These are phyloP conservation scores for Dynastes grantii DNA, from an alignment of 2,888 invertebrate species.

Conservation along the genomic window DNA sequence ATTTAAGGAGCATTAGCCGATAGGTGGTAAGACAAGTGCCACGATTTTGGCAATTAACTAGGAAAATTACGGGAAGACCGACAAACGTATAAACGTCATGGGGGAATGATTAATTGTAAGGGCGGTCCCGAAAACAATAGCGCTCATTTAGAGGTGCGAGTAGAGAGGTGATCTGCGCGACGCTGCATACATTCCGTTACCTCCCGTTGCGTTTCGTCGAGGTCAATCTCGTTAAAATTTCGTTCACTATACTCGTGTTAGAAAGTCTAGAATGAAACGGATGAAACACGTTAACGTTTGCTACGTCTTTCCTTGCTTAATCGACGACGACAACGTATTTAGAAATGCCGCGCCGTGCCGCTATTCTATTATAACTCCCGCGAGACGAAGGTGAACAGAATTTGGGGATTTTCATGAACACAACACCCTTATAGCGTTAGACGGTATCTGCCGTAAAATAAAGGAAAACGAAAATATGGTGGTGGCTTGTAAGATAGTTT, in stretches of 20 bases:
- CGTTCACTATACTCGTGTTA: constrained; percentile 51
- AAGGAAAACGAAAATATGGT: too few relatives aligned
- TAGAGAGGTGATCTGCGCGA: constrained; percentile 8
- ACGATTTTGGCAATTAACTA: constrained; percentile 41
- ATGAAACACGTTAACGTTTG: constrained; percentile 16
- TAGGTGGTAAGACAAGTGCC: constrained; percentile 22
- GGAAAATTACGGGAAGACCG: constrained; percentile 41
- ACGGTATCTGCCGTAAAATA: too few relatives aligned
- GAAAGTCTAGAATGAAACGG: constrained; percentile 53
- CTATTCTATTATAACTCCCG: constrained; percentile 31
- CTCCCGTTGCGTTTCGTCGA: constrained; percentile 43
- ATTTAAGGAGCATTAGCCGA: constrained; percentile 18
- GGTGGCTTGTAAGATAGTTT: too few relatives aligned
- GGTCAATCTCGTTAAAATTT: constrained; percentile 47
- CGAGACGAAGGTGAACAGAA: background rate
- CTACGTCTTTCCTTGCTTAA: constrained; percentile 1
- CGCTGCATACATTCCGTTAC: constrained; percentile 34
- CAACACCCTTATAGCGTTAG: too few relatives aligned
- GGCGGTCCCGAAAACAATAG: constrained; percentile 52
- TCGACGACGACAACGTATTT: constrained; percentile 3
- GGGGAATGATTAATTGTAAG: constrained; percentile 46
- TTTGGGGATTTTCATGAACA: background rate
- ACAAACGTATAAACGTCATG: constrained; percentile 42
- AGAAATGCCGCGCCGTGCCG: background rate
- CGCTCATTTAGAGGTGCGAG: constrained; percentile 52